Base-by-base conservation (phyloP, 1,140 invertebrate genomes). In the Diabrotica virgifera region DNA sequence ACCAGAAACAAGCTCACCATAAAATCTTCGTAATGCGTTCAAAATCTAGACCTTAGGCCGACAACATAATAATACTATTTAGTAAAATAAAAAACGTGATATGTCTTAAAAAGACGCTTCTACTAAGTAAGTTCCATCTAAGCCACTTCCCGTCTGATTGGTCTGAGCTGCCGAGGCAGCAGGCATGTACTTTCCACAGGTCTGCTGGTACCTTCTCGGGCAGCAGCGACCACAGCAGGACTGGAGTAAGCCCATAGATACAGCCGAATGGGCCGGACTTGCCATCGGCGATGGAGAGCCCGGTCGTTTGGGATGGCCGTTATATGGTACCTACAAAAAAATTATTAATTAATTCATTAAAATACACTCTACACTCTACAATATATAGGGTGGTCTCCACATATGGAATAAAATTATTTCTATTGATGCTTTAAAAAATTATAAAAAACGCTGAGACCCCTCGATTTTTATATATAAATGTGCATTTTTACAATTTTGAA, bases 271-370 rank as follows among this genome's bases (percentile, higher is more conserved):
- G 68, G 92, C 90, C 37, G 93, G 93, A 71, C 92, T 93, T 38
- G 92, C 90, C 72, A 94, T 84, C 3, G 91, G 91, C 36, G 91
- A 92, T 38, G 91, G 91, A 14, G 91, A 92, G 36, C 87, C 92
- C 5, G 93, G 93, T 75, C 94, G 85, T 81, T 95, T 97, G 73
- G 93, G 85, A 80, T 94, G 86, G 5, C 93, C 94, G 79, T 97
- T 97, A 82, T 87, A 96, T 9, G 94, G 92, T 77, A 94, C 90
- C 40, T 46, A n/a, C 8, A 46, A 46, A 46, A 46, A 24, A 24
- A n/a, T n/a, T n/a, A n/a, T n/a, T n/a, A n/a, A n/a, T n/a, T n/a
- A n/a, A n/a, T n/a, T n/a, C n/a, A n/a, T n/a, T n/a, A n/a, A n/a
- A n/a, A n/a, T n/a, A n/a, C n/a, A n/a, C n/a, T n/a, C n/a, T n/a